phyloP scores from a whole-genome alignment of 2,113 vertebrate species.

The Hypomesus transpacificus region DNA sequence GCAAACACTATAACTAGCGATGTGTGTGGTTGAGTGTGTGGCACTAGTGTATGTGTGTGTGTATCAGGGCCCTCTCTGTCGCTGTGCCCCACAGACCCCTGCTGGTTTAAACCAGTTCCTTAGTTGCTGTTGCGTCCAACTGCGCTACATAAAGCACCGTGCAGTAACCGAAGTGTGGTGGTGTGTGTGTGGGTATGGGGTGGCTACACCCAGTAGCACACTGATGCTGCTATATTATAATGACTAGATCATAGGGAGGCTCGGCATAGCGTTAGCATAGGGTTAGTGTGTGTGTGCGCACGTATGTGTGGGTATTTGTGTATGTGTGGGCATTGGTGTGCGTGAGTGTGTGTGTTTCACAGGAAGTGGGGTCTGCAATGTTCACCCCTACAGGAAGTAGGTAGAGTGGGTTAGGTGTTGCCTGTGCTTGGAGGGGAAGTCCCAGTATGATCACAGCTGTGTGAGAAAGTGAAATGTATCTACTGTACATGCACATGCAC shows the following conservation, averaged over 20 bases:
- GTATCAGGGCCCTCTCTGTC: constrained; percentile 4
- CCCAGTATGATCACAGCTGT: constrained; percentile 44
- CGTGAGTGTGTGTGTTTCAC: constrained; percentile 39
- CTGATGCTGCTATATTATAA: no score
- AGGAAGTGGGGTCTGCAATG: constrained; percentile 42
- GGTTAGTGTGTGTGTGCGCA: not conserved
- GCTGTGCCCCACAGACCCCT: constrained; percentile 21
- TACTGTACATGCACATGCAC: constrained; percentile 25
- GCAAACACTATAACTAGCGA: no score
- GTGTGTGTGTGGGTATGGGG: constrained; percentile 11
- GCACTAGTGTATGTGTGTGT: constrained; percentile 9
- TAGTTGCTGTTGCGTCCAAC: constrained; percentile 43
- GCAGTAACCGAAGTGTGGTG: constrained; percentile 32
- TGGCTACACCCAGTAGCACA: not conserved
- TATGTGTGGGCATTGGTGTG: not conserved
- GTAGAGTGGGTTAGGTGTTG: constrained; percentile 47
- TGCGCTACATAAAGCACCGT: constrained; percentile 41
- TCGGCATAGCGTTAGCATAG: no score
- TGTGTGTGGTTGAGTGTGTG: not conserved
- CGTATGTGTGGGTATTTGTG: not conserved
- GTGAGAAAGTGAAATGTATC: constrained; percentile 12
- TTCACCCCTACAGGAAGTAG: constrained; percentile 50
- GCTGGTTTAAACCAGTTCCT: constrained; percentile 55
- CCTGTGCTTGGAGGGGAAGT: constrained; percentile 36
- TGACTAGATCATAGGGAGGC: no score